Percentiles rank a stretch among this genome's conserved stretches.
phyloP scores from a whole-genome alignment of 2,888 invertebrate species.

The Leptura quadrifasciata region DNA sequence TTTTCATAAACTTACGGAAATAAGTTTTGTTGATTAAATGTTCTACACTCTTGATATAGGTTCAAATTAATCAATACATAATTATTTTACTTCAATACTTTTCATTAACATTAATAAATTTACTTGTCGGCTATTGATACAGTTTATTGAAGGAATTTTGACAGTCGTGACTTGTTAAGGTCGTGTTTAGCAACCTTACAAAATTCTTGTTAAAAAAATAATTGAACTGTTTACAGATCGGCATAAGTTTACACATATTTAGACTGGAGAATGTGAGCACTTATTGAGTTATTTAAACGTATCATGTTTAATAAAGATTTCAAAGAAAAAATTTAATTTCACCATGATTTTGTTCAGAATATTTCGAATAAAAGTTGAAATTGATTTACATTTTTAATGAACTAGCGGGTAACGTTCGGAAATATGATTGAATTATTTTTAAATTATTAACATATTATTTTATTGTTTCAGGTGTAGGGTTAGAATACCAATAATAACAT shows the following conservation, averaged over 20 bases:
- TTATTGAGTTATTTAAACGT: neutral
- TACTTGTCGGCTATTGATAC: neutral
- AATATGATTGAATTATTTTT: too few relatives aligned
- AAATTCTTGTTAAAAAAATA: neutral
- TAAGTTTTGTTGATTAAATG: neutral
- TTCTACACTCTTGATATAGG: neutral
- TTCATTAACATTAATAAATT: neutral
- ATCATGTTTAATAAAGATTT: neutral
- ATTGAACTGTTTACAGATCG: neutral
- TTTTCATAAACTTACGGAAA: neutral
- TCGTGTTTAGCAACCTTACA: neutral
- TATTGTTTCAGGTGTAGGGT: too few relatives aligned
- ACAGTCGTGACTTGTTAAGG: neutral
- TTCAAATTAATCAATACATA: neutral
- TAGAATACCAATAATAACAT: too few relatives aligned
- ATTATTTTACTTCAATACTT: neutral
- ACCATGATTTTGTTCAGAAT: neutral
- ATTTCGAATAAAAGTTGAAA: neutral
- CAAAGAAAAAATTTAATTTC: neutral
- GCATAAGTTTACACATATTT: neutral
- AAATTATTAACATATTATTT: too few relatives aligned
- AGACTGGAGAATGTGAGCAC: neutral
- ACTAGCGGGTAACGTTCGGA: too few relatives aligned
- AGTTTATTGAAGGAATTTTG: neutral
- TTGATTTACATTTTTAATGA: neutral